These are phyloP conservation scores for Pelochelys cantorii DNA, from an alignment of 2,797 vertebrate genomes.

Conservation along the genomic window DNA sequence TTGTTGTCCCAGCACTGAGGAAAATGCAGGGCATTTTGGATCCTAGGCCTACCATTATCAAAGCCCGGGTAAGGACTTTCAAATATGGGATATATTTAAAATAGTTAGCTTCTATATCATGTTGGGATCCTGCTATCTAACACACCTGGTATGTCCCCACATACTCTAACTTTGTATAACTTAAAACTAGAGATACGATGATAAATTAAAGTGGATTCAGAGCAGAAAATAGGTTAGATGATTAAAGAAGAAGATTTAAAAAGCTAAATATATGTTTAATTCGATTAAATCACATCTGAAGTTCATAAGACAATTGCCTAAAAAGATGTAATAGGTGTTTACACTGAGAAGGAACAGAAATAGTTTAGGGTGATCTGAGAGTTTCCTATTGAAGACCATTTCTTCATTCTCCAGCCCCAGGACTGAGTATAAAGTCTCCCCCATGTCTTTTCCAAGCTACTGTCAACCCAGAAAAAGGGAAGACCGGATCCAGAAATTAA, in stretches of 20 bases:
- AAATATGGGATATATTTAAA: neutral
- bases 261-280: neutral
- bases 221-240: neutral
- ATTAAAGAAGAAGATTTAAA: neutral
- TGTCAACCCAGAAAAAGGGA: neutral
- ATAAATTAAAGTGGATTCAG: neutral
- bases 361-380: neutral
- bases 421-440: neutral
- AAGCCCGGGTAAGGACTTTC: slow-evolving; percentile 92
- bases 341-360: neutral
- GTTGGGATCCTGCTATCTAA: neutral
- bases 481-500: neutral
- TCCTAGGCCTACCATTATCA: slow-evolving; percentile 98
- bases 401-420: neutral
- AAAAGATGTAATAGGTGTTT: neutral
- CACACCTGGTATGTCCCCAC: neutral
- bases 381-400: neutral
- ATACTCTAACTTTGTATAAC: neutral
- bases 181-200: neutral
- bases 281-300: neutral
- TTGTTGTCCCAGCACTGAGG: slow-evolving; percentile 98
- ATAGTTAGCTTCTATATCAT: neutral
- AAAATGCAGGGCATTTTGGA: slow-evolving; percentile 99
- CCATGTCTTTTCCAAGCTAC: neutral
- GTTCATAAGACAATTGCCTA: neutral